A percentile compares a stretch with the other conserved stretches of the same genome.
phyloP scores from a whole-genome alignment of 2,888 invertebrate species.

The Eumacrocentrus americanus region DNA sequence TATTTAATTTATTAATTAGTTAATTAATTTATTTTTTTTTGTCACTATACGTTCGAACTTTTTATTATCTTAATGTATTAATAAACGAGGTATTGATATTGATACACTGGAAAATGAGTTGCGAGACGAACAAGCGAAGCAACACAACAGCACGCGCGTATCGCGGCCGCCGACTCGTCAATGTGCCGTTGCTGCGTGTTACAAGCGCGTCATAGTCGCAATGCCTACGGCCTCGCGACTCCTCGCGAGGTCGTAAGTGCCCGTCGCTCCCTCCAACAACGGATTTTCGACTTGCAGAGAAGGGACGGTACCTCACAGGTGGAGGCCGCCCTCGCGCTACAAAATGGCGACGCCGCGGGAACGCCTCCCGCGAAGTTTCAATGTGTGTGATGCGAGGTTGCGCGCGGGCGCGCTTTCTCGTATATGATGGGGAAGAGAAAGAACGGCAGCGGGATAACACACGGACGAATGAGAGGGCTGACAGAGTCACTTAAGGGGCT shows the following conservation, averaged over 20 bases:
- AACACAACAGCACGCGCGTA: constrained; percentile 17
- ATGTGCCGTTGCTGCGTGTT: constrained; percentile 19
- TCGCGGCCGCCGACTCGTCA: constrained; percentile 19
- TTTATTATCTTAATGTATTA: neutral
- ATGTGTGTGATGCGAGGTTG: neutral
- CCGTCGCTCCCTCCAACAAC: constrained; percentile 8
- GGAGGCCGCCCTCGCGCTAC: constrained; percentile 46
- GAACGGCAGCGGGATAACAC: neutral
- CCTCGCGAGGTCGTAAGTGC: constrained; percentile 4
- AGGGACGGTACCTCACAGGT: constrained; percentile 41
- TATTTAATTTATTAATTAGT: no score
- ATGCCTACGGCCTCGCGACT: constrained; percentile 5
- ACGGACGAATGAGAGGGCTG: neutral
- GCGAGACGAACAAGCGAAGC: neutral
- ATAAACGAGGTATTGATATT: neutral
- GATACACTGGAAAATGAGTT: neutral
- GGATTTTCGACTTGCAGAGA: constrained; percentile 16
- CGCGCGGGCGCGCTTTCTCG: neutral
- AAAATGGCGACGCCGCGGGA: constrained; percentile 50
- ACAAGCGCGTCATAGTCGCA: neutral
- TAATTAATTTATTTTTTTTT: no score
- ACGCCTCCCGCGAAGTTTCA: constrained; percentile 35
- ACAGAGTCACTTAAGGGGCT: neutral
- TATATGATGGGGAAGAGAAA: no score
- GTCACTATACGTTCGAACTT: neutral